phyloP scores from a whole-genome alignment of 2,797 vertebrate species.

The Rhinella marina region DNA sequence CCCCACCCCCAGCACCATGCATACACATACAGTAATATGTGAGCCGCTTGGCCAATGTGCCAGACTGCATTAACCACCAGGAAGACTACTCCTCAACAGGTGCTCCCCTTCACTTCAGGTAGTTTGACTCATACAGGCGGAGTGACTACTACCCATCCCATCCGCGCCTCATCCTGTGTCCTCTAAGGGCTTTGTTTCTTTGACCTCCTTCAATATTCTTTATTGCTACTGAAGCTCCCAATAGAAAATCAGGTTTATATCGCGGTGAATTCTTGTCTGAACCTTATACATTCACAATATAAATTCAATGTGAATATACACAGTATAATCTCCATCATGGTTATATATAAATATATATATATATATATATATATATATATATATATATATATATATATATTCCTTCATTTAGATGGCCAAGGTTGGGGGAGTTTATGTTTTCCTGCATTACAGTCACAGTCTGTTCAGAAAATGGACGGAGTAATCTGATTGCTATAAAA shows the following conservation, averaged over 20 bases:
- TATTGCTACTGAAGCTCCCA: background rate
- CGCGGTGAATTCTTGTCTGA: background rate
- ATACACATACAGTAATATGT: constrained; percentile 5
- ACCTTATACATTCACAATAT: too few species aligned
- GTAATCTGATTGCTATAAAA: constrained; percentile 56
- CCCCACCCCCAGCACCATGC: background rate
- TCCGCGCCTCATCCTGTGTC: background rate
- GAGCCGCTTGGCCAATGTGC: constrained; percentile 14
- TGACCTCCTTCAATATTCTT: constrained; percentile 24
- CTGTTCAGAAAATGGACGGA: constrained; percentile 61
- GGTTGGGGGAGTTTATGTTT: constrained; percentile 26
- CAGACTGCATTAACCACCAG: constrained; percentile 8
- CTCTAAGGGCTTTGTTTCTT: background rate
- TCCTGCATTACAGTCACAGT: constrained; percentile 48
- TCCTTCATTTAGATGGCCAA: background rate
- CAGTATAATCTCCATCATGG: too few species aligned
- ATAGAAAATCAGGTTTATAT: background rate
- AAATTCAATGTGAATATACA: too few species aligned
- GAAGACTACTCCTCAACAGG: constrained; percentile 40
- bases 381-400: background rate
- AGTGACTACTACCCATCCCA: background rate
- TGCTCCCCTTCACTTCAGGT: constrained; percentile 10
- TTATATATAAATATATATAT: background rate
- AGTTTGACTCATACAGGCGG: background rate
- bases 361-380: background rate